phyloP scores from a whole-genome alignment of 2,888 invertebrate species.

The Melinaea marsaeus region DNA sequence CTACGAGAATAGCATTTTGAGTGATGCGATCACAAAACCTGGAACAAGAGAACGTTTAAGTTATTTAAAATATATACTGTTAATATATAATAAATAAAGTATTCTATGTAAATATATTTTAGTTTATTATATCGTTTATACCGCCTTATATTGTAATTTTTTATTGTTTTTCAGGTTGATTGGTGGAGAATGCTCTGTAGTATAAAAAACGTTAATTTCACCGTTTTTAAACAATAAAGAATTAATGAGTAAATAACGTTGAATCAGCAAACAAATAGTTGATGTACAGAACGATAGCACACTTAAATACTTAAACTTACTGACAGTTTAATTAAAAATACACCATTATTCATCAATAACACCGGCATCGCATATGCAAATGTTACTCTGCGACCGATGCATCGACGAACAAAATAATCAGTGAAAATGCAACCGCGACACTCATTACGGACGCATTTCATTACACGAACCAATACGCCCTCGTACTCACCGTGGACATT shows the following conservation, averaged over 20 bases:
- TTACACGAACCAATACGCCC: neutral
- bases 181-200: too few species aligned
- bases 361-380: neutral
- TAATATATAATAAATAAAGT: too few species aligned
- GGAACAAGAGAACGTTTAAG: slow-evolving; percentile 32
- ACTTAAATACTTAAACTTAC: neutral
- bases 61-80: too few species aligned
- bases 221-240: too few species aligned
- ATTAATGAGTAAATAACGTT: too few species aligned
- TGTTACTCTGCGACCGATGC: slow-evolving; percentile 32
- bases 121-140: too few species aligned
- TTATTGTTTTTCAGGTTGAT: too few species aligned
- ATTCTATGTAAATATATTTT: too few species aligned
- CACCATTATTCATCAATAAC: slow-evolving; percentile 1
- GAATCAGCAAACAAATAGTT: too few species aligned
- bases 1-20: slow-evolving; percentile 43
- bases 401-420: slow-evolving; percentile 59
- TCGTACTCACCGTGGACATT: neutral
- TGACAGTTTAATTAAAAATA: slow-evolving; percentile 1
- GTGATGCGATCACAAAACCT: slow-evolving; percentile 30
- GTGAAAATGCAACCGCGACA: slow-evolving; percentile 53
- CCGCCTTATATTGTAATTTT: too few species aligned
- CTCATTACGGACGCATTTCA: slow-evolving; percentile 29
- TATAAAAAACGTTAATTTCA: too few species aligned
- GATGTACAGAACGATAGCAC: too few species aligned